Evolutionary conservation across 2,888 invertebrate species (phyloP), one percentile per base, ranked within the genome.

Genomic region (Cheilosia impressa): DNA sequence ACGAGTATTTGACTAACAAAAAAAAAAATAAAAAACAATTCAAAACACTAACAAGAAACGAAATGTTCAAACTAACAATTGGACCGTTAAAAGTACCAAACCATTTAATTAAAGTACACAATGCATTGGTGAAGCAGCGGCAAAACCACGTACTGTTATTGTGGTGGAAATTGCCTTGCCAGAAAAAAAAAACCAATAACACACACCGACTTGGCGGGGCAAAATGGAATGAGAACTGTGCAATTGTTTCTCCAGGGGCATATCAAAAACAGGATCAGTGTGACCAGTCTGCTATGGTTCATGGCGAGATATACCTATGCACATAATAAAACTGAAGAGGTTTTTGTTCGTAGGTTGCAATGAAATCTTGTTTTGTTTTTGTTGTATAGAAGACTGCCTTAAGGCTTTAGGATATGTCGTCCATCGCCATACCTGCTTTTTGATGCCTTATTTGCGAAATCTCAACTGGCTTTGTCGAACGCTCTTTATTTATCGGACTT

Each of bases 81-180:
- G 47, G 24, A 34, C 47, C 53, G 53, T 62, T 75, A 68, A 62
- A 52, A 62, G 27, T 41, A 66, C 52, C 38, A 71, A 66, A 72
- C 78, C 78, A 78, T 72, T 83, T 78, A 83, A 78, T 83, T 83
- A 83, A 83, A 83, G 50, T 68, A 55, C 55, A 83, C 57, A 27
- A 24, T 63, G 52, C 80, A 50, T 62, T 68, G 55, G 38, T 22
- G 24, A 34, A 52, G 58, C 31, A 50, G 22, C 41, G 6, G 60
- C 41, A 62, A 78, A 72, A 66, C 78, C 82, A 50, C 66, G 50
- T 57, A 24, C 47, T 78, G 66, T 73, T 82, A 57, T 68, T 72
- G 53, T 68, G 55, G 60, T 45, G 62, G 53, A 27, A 45, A 53
- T 55, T 45, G 58, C 58, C 15, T 55, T 45, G 58, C 58, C 15